Percentiles rank a stretch among this genome's conserved stretches.
Conservation (phyloP, 2,797 vertebrate species). For the Gephyroberyx darwinii region DNA sequence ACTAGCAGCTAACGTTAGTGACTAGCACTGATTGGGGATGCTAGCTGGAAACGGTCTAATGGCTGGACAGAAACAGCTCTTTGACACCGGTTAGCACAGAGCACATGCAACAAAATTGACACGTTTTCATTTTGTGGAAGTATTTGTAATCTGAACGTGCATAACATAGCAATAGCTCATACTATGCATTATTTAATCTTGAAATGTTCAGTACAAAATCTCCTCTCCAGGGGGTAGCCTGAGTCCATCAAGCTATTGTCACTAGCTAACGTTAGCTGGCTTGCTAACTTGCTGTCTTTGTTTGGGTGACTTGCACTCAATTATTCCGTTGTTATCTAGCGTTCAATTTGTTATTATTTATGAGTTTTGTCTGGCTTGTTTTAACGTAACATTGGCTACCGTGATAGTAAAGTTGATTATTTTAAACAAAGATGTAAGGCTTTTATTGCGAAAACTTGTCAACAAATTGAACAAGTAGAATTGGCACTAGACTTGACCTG, state of each 20-base stretch:
- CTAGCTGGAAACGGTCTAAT: constrained; percentile 65
- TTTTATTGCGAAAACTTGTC: constrained; percentile 38
- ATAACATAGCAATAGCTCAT: not conserved
- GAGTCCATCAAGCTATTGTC: constrained; percentile 76
- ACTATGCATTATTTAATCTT: constrained; percentile 20
- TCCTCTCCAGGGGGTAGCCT: constrained; percentile 66
- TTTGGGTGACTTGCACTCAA: constrained; percentile 66
- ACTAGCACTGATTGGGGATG: constrained; percentile 76
- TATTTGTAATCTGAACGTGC: not conserved
- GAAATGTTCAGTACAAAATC: constrained; percentile 18
- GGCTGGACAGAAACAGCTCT: constrained; percentile 58
- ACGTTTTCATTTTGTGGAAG: not conserved
- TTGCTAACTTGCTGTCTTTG: constrained; percentile 77
- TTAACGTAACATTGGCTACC: not conserved
- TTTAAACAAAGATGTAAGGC: constrained; percentile 28
- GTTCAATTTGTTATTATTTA: constrained; percentile 8
- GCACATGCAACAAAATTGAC: constrained; percentile 23
- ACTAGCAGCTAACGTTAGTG: constrained; percentile 70
- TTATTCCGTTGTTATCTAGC: constrained; percentile 33
- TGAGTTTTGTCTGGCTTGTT: not conserved
- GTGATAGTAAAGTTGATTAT: constrained; percentile 11
- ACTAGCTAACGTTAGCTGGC: constrained; percentile 74
- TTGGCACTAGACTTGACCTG: constrained; percentile 29
- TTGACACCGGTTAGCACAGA: constrained; percentile 60
- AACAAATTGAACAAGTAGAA: constrained; percentile 44